Base-by-base conservation (phyloP, 2,113 vertebrate genomes). In the Talpa occidentalis region DNA sequence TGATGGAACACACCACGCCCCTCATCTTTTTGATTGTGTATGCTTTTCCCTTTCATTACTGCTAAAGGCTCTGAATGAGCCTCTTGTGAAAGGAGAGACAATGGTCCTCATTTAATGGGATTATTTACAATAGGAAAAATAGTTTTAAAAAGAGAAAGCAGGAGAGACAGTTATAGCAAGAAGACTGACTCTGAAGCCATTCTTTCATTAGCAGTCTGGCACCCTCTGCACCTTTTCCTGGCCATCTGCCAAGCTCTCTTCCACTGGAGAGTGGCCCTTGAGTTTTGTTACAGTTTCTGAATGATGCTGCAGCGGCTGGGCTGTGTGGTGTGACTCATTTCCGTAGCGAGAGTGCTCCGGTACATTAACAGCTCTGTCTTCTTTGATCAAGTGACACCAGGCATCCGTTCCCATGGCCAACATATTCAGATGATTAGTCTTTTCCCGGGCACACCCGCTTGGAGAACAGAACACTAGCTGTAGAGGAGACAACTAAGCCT, bases 101-200 rank as follows among this genome's bases (percentile, higher is more conserved):
- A 98, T 97, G 89, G 56, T 64, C 76, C 92, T 98, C 97, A 97
- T 98, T 98, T 98, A 98, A 98, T 96, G 92, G 88, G 95, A 98
- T 98, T 98, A 98, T 96, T 98, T 98, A 98, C 96, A 98, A 98
- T 97, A 97, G 96, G 96, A 97, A 97, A 98, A 97, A 95, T 64
- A 97, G 93, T 89, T 94, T 92, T 77, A 97, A 96, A 97, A 97
- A 95, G 94, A 97, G 96, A 95, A 93, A 87, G 64, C 91, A 66
- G 59, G 67, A 62, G 56, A 95, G 17, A 84, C 97, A 89, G 96
- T 98, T 98, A 96, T 11, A 97, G 97, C 84, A 95, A 98, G 97
- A 96, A 94, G 91, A 54, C 90, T 85, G 92, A 96, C 96, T 97
- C 90, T 97, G 97, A 98, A 98, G 97, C 94, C 93, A 92, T 96